Evolutionary conservation across 2,797 vertebrate species (phyloP), one percentile per base, ranked within the genome.

Genomic region (Naso thynnoides): DNA sequence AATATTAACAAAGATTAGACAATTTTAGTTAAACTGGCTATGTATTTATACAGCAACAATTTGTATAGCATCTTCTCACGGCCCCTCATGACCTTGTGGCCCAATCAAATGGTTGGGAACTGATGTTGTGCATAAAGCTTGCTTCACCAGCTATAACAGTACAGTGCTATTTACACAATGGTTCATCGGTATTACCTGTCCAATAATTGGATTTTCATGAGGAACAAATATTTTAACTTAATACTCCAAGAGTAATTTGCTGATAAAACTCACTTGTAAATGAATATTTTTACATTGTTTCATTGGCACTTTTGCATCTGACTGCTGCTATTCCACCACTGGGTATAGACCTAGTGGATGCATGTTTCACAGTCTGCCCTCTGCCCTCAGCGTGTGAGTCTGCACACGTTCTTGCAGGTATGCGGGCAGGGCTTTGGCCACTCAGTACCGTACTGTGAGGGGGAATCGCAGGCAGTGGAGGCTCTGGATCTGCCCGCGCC

Each of bases 401-500:
- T 90, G 83, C 86, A 87, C 86, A 78, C 87, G 69, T 38, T 88
- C 76, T 93, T 93, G 79, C 95, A 98, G 97, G 95, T 95, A 24
- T 95, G 92, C 55, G 95, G 96, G 85, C 95, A 93, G 29, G 95
- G 94, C 33, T 96, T 95, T 84, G 95, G 95, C 70, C 95, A 95
- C 8, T 92, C 96, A 0, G 15, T 78, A 24, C 73, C 83, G 0
- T 98, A 96, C 92, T 95, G 94, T 3, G 96, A 98, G 83, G 92
- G 92, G 0, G 96, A 96, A 79, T 96, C 96, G 0, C 92, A 96
- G 15, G 92, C 96, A 0, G 95, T 96, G 1, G 96, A 98, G 92
- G 95, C 96, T 16, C 92, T 98, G 86, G 97, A 99, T 86, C 93
- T 99, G 85, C 96, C 97, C 9, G 94, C 96, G 21, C 95, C 98